Evolutionary conservation across 2,888 invertebrate species (phyloP).

Genomic region (Pandemis heparana): DNA sequence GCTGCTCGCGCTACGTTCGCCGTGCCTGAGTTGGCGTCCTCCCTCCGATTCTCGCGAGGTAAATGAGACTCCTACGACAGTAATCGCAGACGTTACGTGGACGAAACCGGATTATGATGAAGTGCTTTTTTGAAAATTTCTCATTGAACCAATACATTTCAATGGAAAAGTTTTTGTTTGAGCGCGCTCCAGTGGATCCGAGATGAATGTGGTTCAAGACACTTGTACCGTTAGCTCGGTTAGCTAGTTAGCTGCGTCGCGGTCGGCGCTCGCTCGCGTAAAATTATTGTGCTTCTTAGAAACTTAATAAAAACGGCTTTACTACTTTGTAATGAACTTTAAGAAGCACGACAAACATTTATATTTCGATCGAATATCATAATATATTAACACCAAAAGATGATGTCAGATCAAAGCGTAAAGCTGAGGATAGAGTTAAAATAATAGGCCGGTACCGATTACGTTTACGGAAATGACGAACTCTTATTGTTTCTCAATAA

Average conservation of each 20-base stretch:
- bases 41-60: constrained; percentile 79
- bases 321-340: neutral
- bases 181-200: constrained; percentile 53
- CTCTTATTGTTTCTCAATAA: constrained; percentile 74
- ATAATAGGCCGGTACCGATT: constrained; percentile 62
- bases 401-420: constrained; percentile 12
- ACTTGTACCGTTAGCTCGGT: constrained; percentile 79
- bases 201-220: constrained; percentile 64
- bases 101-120: constrained; percentile 74
- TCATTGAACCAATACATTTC: constrained; percentile 54
- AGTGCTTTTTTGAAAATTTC: constrained; percentile 62
- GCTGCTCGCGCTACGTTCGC: constrained; percentile 71
- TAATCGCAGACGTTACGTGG: constrained; percentile 80
- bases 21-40: constrained; percentile 78
- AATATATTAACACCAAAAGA: neutral
- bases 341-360: neutral
- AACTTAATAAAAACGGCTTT: neutral
- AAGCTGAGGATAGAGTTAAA: neutral
- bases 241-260: constrained; percentile 71
- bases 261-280: constrained; percentile 63
- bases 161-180: constrained; percentile 58
- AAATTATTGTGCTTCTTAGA: constrained; percentile 51
- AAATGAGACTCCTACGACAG: constrained; percentile 75
- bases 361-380: neutral
- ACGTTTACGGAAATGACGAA: constrained; percentile 77